Base-by-base conservation (phyloP, 2,888 invertebrate genomes). In the Lomographa bimaculata region DNA sequence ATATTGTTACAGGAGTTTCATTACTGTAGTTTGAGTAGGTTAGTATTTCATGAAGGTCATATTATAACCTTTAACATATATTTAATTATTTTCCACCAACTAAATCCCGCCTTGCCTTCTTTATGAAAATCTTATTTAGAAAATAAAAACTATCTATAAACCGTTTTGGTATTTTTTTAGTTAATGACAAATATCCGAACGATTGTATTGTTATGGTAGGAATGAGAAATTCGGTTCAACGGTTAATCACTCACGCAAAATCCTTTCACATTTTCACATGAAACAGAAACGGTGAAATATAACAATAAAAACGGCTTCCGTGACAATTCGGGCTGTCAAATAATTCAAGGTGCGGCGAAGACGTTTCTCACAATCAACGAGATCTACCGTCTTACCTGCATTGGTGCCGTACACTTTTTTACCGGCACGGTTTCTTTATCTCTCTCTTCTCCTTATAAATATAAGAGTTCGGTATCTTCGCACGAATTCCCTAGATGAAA, bases 401-500 rank as follows among this genome's bases (percentile, higher is more conserved):
- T 65, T 60, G 63, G 68, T 66, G 60, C 64, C 64, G 64, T 57
- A 57, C 43, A 56, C 58, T 77, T 83, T 83, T 78, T 75, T 65
- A 75, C 75, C 73, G 71, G 71, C 79, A 79, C 73, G 64, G 77
- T 79, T 85, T 82, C 79, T 85, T 85, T 84, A 85, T 84, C 81
- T 77, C 74, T 67, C 69, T 67, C 74, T 79, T 70, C 75, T 66
- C 74, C 79, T 75, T 83, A 85, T 84, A 84, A 83, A 83, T 84
- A 83, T 79, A 83, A 77, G 79, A 81, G 79, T 82, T 83, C 72
- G 80, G 79, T 74, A 79, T 76, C 75, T 76, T 67, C 65, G 67
- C 73, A 71, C 77, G 80, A 82, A 87, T 84, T 85, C 84, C 83
- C 84, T 71, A 81, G 86, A 80, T 83, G 77, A 82, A 84, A 79